Evolutionary conservation across 2,888 invertebrate species (phyloP), one percentile per base, ranked within the genome.

Genomic region (Pollenia angustigena): DNA sequence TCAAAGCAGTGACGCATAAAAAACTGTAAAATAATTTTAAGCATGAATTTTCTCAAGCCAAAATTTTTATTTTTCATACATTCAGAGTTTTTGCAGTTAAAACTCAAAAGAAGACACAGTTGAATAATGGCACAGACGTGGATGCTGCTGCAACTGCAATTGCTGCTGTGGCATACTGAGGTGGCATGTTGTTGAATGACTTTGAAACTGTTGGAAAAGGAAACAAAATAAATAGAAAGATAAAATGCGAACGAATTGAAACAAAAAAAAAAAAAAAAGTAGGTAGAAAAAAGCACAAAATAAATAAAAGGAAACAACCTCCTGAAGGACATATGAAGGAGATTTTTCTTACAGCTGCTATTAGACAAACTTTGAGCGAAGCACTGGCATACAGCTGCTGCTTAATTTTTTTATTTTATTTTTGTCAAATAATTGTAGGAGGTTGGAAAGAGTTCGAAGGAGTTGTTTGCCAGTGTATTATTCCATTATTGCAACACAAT

Each of bases 271-370:
- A 64, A 79, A 58, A 52, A 58, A 71, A 58, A 32, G 18, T 14
- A 14, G 23, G 3, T 64, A n/a, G n/a, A 68, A 82, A 76, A 40
- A 76, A 60, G 2, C 1, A 75, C 12, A 78, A 58, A 78, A 72
- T 48, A 54, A 78, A 84, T 18, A 23, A 78, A 81, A 62, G 69
- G 68, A 74, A 68, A 87, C 32, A 81, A 89, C 87, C 90, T 91
- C 90, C 91, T 92, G 92, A 91, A 91, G 91, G 91, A 92, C 92
- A 90, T 90, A 91, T 91, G 90, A 91, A 91, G 92, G 91, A 91
- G 91, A 91, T 90, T 89, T 85, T 74, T 9, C 78, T 58, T 48
- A 40, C 72, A 68, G 66, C 58, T 85, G 85, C 64, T 81, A 44
- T 48, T 68, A 56, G 46, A 76, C 69, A 71, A 75, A 69, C 40